These are phyloP conservation scores for Calameuta idolon DNA, from an alignment of 2,888 invertebrate genomes.

Conservation along the genomic window DNA sequence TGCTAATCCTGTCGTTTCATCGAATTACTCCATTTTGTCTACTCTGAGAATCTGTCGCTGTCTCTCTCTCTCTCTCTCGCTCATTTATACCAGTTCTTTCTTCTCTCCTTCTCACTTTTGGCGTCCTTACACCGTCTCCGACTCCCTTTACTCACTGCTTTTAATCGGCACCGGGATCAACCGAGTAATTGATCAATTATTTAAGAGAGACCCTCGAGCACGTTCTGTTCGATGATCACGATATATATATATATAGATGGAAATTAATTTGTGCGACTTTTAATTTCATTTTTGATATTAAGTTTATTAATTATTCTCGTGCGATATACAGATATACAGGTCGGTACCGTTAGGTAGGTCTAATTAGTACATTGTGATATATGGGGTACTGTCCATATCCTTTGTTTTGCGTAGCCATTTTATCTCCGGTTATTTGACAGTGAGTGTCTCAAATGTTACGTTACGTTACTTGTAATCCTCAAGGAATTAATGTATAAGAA, in stretches of 20 bases:
- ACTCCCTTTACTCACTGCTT: slow-evolving; percentile 24
- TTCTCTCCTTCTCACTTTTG: slow-evolving; percentile 6
- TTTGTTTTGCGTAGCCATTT: background rate
- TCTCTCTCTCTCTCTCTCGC: slow-evolving; percentile 12
- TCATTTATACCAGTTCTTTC: background rate
- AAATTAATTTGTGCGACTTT: background rate
- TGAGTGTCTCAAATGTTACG: background rate
- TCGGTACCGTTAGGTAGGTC: background rate
- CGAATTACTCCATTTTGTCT: background rate
- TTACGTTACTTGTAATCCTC: background rate
- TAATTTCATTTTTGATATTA: background rate
- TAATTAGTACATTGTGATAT: background rate
- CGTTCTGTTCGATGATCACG: background rate
- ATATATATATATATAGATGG: background rate
- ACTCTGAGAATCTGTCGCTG: background rate
- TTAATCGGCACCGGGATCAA: slow-evolving; percentile 53
- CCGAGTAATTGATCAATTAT: slow-evolving; percentile 42
- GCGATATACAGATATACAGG: background rate
- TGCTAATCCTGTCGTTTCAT: slow-evolving; percentile 44
- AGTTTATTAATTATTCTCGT: background rate
- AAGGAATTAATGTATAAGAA: background rate
- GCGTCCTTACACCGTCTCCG: background rate
- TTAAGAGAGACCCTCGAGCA: slow-evolving; percentile 2
- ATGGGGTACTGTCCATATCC: background rate
- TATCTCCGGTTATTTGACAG: background rate